Conservation (phyloP, 2,888 invertebrate species). For the Euproctis similis region DNA sequence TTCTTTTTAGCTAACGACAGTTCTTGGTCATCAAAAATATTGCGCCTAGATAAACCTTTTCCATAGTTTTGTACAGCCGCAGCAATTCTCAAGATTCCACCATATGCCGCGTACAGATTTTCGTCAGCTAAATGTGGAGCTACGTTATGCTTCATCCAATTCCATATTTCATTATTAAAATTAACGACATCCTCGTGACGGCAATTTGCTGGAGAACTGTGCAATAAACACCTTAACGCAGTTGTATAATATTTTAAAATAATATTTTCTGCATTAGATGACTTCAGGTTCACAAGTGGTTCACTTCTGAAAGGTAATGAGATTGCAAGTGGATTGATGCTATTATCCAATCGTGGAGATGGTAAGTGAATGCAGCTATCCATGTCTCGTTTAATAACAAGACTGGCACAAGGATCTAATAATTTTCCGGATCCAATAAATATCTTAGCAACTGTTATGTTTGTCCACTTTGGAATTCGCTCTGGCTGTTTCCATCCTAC, state of each 20-base stretch:
- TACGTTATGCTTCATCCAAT: slow-evolving; percentile 63
- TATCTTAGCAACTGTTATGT: slow-evolving; percentile 57
- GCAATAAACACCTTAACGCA: slow-evolving; percentile 53
- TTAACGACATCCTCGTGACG: slow-evolving; percentile 56
- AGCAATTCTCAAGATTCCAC: slow-evolving; percentile 57
- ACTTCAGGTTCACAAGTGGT: slow-evolving; percentile 44
- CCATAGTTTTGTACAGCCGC: slow-evolving; percentile 63
- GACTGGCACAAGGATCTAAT: slow-evolving; percentile 43
- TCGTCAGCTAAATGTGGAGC: slow-evolving; percentile 59
- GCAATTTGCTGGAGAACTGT: slow-evolving; percentile 47
- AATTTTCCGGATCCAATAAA: slow-evolving; percentile 40
- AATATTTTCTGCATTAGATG: slow-evolving; percentile 46
- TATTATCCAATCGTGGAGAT: slow-evolving; percentile 47
- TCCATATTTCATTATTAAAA: slow-evolving; percentile 63
- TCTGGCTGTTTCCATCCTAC: slow-evolving; percentile 50
- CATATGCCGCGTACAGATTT: slow-evolving; percentile 54
- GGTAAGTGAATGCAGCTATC: slow-evolving; percentile 57
- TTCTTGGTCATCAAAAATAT: slow-evolving; percentile 39
- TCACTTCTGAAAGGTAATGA: slow-evolving; percentile 51
- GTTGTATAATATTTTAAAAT: slow-evolving; percentile 59
- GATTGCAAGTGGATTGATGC: slow-evolving; percentile 41
- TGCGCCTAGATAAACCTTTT: slow-evolving; percentile 49
- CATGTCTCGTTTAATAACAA: slow-evolving; percentile 47
- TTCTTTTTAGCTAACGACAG: slow-evolving; percentile 35
- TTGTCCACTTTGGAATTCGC: slow-evolving; percentile 40